Evolutionary conservation across 2,797 vertebrate species (phyloP).

Genomic region (Channallabes apus): DNA sequence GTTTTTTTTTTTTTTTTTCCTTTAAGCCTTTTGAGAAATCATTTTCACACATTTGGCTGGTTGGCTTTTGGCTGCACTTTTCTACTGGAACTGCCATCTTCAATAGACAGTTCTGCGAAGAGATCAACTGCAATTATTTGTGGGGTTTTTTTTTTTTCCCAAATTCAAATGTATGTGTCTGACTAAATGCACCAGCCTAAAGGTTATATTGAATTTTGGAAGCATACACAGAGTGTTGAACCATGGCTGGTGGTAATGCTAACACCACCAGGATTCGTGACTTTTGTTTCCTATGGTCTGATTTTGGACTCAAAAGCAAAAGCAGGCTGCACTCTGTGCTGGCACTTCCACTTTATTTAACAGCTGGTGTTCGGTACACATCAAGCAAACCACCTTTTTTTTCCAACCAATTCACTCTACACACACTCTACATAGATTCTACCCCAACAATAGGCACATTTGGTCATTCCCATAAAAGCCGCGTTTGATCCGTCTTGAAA

Average conservation of each 20-base stretch:
- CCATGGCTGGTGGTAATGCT: background rate
- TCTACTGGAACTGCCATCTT: background rate
- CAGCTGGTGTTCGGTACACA: conserved; percentile 20
- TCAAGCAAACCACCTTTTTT: background rate
- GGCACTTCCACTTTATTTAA: conserved; percentile 33
- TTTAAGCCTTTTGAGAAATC: conserved; percentile 49
- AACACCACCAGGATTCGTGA: conserved; percentile 1
- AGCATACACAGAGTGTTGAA: background rate
- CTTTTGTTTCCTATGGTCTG: conserved; percentile 26
- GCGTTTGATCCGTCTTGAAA: conserved; percentile 49
- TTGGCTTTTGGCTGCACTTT: conserved; percentile 33
- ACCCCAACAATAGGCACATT: conserved; percentile 32
- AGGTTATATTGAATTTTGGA: conserved; percentile 3
- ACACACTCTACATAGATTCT: background rate
- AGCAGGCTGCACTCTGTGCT: background rate
- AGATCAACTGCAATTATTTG: conserved; percentile 10
- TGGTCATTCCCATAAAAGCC: conserved; percentile 40
- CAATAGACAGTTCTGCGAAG: background rate
- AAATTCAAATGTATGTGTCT: background rate
- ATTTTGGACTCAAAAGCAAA: background rate
- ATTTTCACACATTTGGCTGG: conserved; percentile 36
- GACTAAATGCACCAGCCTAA: background rate
- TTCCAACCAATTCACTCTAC: background rate
- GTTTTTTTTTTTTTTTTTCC: background rate
- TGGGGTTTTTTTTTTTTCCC: background rate